phyloP scores from a whole-genome alignment of 2,113 vertebrate species.

The Phylloscopus trochilus region DNA sequence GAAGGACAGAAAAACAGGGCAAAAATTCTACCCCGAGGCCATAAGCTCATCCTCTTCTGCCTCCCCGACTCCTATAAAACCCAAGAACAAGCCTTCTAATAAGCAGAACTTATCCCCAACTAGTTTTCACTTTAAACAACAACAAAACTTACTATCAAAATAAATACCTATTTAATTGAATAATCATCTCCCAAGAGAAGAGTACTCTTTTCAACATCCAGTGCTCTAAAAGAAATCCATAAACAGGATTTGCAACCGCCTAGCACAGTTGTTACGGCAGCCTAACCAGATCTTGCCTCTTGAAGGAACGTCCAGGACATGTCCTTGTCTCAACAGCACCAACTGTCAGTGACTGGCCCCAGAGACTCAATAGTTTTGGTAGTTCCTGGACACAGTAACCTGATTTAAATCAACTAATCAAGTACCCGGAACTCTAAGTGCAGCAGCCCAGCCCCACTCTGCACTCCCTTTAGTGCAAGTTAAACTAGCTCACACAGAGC shows the following conservation, averaged over 20 bases:
- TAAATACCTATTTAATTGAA: conserved; percentile 19
- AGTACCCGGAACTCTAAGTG: not conserved
- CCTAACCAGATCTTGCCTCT: not conserved
- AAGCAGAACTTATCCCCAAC: not conserved
- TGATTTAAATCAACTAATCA: not conserved
- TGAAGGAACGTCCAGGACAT: not conserved
- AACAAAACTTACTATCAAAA: not conserved
- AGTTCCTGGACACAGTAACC: not conserved
- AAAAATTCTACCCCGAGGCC: not conserved
- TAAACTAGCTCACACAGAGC: not conserved
- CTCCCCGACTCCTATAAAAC: not conserved
- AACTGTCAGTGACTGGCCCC: not conserved
- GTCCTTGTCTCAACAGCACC: not conserved
- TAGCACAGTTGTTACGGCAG: not conserved
- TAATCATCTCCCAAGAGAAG: not conserved
- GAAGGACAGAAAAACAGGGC: not conserved
- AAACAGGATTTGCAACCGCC: not conserved
- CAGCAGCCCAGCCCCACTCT: not conserved
- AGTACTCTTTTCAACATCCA: not conserved
- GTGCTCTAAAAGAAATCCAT: not conserved
- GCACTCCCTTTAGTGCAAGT: not conserved
- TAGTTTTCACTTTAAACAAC: not conserved
- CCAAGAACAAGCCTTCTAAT: not conserved
- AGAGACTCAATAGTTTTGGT: not conserved
- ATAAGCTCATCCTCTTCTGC: not conserved